Conservation (phyloP, 1,140 invertebrate genomes). For the Globodera ellingtonae region DNA sequence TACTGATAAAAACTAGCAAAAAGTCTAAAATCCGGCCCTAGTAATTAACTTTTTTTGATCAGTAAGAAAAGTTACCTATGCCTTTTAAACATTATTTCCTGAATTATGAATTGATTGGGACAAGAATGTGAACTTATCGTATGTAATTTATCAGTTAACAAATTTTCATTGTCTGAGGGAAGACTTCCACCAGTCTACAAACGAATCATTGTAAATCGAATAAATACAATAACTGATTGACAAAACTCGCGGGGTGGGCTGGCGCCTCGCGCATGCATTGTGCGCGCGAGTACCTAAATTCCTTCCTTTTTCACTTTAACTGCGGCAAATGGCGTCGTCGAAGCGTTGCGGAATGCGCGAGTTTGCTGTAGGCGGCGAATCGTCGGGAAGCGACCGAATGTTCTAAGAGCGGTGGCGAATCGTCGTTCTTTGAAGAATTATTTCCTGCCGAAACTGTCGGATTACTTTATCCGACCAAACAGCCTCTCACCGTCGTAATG, state of each 20-base stretch:
- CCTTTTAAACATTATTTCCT: no score
- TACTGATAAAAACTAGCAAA: not conserved
- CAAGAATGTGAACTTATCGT: no score
- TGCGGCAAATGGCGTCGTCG: constrained; percentile 31
- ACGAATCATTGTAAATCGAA: not conserved
- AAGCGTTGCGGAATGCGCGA: constrained; percentile 39
- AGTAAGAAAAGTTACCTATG: no score
- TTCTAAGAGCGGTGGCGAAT: not conserved
- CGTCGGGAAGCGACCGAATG: constrained; percentile 38
- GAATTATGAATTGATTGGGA: no score
- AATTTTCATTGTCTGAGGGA: no score
- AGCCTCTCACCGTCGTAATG: not conserved
- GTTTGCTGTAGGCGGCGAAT: constrained; percentile 43
- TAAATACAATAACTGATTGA: not conserved
- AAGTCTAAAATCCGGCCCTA: no score
- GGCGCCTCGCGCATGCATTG: not conserved
- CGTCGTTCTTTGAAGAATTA: not conserved
- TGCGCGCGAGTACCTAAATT: not conserved
- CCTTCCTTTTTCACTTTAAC: no score
- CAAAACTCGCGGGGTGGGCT: not conserved
- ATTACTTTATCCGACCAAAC: not conserved
- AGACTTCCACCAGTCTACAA: not conserved
- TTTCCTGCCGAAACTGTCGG: not conserved
- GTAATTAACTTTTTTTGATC: no score
- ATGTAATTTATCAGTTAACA: no score